Base-by-base conservation (phyloP, 2,797 vertebrate genomes). In the Sarcophilus harrisii region DNA sequence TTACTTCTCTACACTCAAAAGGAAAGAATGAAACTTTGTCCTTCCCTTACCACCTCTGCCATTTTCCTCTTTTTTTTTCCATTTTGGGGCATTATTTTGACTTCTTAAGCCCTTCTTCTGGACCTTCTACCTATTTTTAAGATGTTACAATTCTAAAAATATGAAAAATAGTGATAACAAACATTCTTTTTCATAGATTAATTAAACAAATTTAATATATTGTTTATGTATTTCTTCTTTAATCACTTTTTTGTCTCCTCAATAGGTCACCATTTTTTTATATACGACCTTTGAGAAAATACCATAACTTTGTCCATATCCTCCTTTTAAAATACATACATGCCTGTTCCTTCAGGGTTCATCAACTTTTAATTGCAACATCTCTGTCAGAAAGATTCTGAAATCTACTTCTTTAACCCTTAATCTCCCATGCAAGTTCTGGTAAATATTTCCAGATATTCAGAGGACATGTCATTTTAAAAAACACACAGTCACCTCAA, bases 1-100 rank as follows among this genome's bases (percentile, higher is more conserved):
- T 2, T 93, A 5, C 73, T 93, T 96, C 97, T 96, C 96, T 32
- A 58, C 97, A 96, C 96, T 96, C 94, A 30, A 93, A 97, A 97
- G 93, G 89, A 94, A 95, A 94, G 58, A 97, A 32, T 60, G 92
- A 81, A 96, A 89, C 28, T 94, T 91, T 94, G 32, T 91, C 96
- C 52, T 32, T 90, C 89, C 27, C 89, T 90, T 11, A 13, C 29
- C 90, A 52, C 52, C 52, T 55, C 60, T 2, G 54, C 93, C 96
- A 94, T 29, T 96, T 97, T 97, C n/a, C 96, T 98, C 49, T 95
- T 94, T 49, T 49, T 96, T 58, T 95, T 93, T 95, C 95, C 90
- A 95, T 97, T 96, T 92, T 12, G 2, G 93, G 94, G 3, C 24
- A 93, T 93, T n/a, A 92, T 57, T 97, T 93, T 96, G 93, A 93